These are phyloP conservation scores for Pionites leucogaster DNA, from an alignment of 2,113 vertebrate species.

Conservation along the genomic window DNA sequence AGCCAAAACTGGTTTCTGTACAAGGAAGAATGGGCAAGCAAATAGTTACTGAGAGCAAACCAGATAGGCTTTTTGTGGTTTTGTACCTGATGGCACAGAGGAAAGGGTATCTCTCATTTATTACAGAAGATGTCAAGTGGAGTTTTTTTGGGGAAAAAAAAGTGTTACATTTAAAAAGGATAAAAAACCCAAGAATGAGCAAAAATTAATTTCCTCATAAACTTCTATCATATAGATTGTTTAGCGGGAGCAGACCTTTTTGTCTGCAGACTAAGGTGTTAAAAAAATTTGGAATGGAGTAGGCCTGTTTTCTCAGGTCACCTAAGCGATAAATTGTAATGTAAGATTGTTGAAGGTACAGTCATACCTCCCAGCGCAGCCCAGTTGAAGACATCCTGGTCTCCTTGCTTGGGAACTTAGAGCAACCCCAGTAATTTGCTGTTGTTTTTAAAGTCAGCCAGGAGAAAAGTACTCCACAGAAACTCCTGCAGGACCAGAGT, in stretches of 20 bases:
- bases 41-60: not conserved
- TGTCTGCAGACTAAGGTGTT: not conserved
- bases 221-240: not conserved
- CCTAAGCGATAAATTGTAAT: not conserved
- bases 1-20: not conserved
- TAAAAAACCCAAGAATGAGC: not conserved
- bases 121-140: not conserved
- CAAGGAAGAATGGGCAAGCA: rapidly evolving
- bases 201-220: not conserved
- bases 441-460: not conserved
- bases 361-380: not conserved
- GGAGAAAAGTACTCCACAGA: not conserved
- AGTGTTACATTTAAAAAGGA: not conserved
- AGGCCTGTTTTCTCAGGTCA: not conserved
- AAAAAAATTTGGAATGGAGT: rapidly evolving
- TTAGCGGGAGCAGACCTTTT: not conserved
- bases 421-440: not conserved
- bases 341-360: not conserved
- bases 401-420: not conserved
- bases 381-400: not conserved
- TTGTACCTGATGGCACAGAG: not conserved
- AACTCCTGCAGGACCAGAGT: not conserved
- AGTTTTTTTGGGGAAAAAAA: not conserved
- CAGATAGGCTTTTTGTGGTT: not conserved
- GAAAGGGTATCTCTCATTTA: not conserved